These are phyloP conservation scores for Microchirus variegatus DNA, from an alignment of 2,797 vertebrate genomes.

Conservation along the genomic window DNA sequence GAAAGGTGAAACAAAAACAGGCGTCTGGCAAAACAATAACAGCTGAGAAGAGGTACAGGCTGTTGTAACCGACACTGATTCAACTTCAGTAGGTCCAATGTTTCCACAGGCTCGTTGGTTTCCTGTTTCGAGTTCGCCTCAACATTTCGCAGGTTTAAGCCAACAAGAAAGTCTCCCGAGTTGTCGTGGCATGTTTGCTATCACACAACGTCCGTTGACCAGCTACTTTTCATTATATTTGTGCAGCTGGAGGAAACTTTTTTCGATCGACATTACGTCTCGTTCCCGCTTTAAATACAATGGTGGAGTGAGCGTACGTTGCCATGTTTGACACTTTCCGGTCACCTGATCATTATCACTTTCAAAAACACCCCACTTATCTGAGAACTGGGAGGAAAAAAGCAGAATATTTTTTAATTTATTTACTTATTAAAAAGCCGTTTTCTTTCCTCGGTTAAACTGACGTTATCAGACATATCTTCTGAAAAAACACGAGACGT, in stretches of 20 bases:
- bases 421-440: no score
- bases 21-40: fast-evolving
- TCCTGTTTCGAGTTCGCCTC: background rate
- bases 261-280: background rate
- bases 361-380: background rate
- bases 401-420: no score
- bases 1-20: background rate
- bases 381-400: no score
- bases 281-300: constrained; percentile 71
- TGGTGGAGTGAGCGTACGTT: constrained; percentile 13
- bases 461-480: no score
- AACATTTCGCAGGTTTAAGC: background rate
- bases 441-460: no score
- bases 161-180: background rate
- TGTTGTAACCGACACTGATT: background rate
- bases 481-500: no score
- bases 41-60: background rate
- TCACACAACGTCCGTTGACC: fast-evolving
- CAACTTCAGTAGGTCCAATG: background rate
- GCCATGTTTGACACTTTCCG: constrained; percentile 47
- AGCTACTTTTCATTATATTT: background rate
- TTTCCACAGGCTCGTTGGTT: constrained; percentile 3
- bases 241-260: background rate
- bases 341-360: fast-evolving
- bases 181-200: background rate